phyloP scores from a whole-genome alignment of 2,797 vertebrate genomes.

The Tachyglossus aculeatus region DNA sequence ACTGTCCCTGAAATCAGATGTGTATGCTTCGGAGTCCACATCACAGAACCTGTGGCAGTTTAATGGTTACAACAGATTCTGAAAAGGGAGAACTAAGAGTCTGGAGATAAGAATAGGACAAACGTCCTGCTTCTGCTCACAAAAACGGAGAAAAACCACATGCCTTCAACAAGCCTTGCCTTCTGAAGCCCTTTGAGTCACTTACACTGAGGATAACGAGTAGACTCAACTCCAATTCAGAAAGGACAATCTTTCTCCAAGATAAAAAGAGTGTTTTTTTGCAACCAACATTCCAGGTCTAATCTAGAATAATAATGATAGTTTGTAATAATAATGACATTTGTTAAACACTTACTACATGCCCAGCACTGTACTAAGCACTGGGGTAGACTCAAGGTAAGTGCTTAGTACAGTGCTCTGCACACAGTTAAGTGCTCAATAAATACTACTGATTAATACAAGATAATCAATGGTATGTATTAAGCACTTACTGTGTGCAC shows the following conservation, averaged over 20 bases:
- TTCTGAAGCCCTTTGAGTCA: not conserved
- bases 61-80: conserved; percentile 34
- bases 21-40: not conserved
- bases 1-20: not conserved
- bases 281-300: not conserved
- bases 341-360: no score
- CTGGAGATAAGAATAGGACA: conserved; percentile 46
- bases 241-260: not conserved
- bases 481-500: no score
- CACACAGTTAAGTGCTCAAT: no score
- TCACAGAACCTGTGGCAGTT: conserved; percentile 44
- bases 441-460: no score
- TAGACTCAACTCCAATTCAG: not conserved
- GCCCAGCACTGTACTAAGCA: no score
- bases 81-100: conserved; percentile 7
- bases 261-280: not conserved
- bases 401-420: no score
- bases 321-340: no score
- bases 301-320: no score
- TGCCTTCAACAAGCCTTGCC: not conserved
- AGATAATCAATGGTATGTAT: no score
- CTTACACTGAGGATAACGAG: not conserved
- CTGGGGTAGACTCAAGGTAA: no score
- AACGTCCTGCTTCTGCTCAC: conserved; percentile 23
- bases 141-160: not conserved